These are phyloP conservation scores for Serilophus lunatus DNA, from an alignment of 2,113 vertebrate genomes.

Conservation along the genomic window DNA sequence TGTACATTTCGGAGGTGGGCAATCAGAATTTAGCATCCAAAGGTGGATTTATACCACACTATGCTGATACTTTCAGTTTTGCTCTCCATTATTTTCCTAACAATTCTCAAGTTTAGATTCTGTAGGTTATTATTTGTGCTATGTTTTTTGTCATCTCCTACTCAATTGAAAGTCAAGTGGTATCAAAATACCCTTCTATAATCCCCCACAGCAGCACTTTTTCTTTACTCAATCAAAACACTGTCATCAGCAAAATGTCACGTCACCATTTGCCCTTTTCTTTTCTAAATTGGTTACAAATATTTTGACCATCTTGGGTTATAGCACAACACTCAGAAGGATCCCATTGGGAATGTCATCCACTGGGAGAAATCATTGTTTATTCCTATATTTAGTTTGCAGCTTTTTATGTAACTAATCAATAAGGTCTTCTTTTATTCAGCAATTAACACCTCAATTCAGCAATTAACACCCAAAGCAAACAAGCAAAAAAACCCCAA, in stretches of 20 bases:
- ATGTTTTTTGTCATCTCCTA: background rate
- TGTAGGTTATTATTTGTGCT: background rate
- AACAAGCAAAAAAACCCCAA: background rate
- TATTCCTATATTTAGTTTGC: background rate
- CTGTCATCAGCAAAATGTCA: background rate
- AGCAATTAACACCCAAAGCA: too few species aligned
- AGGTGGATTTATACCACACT: background rate
- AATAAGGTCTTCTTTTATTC: background rate
- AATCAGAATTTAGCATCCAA: background rate
- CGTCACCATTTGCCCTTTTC: fast-evolving
- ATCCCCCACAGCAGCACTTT: background rate
- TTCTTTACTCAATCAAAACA: background rate
- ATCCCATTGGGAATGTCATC: fast-evolving
- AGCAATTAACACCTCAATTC: too few species aligned
- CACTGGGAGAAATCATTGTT: background rate
- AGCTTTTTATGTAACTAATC: background rate
- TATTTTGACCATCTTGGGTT: background rate
- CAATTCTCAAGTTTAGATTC: background rate
- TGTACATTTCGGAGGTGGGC: background rate
- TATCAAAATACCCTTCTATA: background rate
- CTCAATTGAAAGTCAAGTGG: background rate
- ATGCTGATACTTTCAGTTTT: background rate
- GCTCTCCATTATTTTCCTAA: background rate
- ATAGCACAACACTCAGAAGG: background rate
- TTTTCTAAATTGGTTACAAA: background rate